Percentiles rank a stretch among this genome's conserved stretches.
Conservation (phyloP, 2,888 invertebrate genomes). For the Acronicta psi region DNA sequence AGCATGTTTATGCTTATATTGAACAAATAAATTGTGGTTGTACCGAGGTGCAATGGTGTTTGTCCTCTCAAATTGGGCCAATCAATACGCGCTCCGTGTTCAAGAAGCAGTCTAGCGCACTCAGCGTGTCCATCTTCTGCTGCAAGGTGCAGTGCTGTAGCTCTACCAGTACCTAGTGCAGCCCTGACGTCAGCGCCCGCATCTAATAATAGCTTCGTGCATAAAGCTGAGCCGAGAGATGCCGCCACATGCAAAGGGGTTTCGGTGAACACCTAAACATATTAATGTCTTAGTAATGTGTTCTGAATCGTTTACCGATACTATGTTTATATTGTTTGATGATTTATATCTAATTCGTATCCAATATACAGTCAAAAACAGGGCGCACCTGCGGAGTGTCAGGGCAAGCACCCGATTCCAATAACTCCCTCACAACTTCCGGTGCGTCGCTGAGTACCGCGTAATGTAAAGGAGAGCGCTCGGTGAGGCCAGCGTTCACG, state of each 20-base stretch:
- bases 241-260: conserved; percentile 95
- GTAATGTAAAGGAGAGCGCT: conserved; percentile 94
- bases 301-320: conserved; percentile 32
- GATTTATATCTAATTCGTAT: conserved; percentile 36
- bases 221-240: conserved; percentile 91
- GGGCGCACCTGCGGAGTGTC: conserved; percentile 93
- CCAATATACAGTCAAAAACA: conserved; percentile 51
- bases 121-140: conserved; percentile 96
- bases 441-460: conserved; percentile 94
- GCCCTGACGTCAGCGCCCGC: conserved; percentile 95
- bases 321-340: conserved; percentile 45
- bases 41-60: conserved; percentile 94
- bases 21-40: conserved; percentile 10
- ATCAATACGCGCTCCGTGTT: conserved; percentile 93
- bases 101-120: conserved; percentile 92
- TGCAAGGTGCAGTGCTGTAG: conserved; percentile 95
- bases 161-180: conserved; percentile 91
- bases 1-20: too few species aligned
- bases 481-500: conserved; percentile 92
- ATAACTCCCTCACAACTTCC: conserved; percentile 92
- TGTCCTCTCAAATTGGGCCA: conserved; percentile 93
- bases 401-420: conserved; percentile 94
- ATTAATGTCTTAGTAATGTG: conserved; percentile 39
- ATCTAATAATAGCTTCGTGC: conserved; percentile 92
- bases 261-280: conserved; percentile 92